Base-by-base conservation (phyloP, 2,888 invertebrate species). In the Microctonus brassicae region DNA sequence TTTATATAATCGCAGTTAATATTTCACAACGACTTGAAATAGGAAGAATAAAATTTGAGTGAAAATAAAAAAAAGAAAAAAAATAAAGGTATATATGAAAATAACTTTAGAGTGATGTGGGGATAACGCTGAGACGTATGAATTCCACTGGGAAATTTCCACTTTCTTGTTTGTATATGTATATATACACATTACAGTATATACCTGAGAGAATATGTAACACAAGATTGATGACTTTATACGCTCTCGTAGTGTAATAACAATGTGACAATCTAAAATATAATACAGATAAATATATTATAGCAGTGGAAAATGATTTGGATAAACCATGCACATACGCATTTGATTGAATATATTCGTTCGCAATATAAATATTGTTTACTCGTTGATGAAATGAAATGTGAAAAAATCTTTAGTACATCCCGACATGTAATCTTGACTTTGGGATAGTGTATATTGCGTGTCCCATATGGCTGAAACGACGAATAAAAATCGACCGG, bases 71-170 rank as follows among this genome's bases (percentile, higher is more conserved):
- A 42, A 47, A 22, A 24, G 29, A 63, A 47, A 67, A 34, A 42
- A 55, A 63, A 29, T 3, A 29, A 29, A 29, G 7, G 7, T 5
- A 29, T 5, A 29, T 5, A 29, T 29, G 3, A 7, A 29, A 29
- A 33, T 7, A 71, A 70, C 73, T 70, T 64, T 71, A 69, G 64
- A 74, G 68, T n/a, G 36, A 57, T 29, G 17, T 47, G 20, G 62
- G n/a, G 34, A 34, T 66, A 73, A 73, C 77, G 72, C 20, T 75
- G 69, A 81, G 78, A 79, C 79, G 79, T 77, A 80, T 75, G 78
- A 76, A 79, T 77, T 79, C 79, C 83, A 76, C 76, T 78, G 81
- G 82, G 82, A 83, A 83, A 83, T 82, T 82, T 82, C 81, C 78
- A 70, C 75, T 79, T 78, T 81, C 77, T 77, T 80, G 60, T 33